These are phyloP conservation scores for Nylanderia fulva DNA, from an alignment of 1,140 invertebrate species.

Conservation along the genomic window DNA sequence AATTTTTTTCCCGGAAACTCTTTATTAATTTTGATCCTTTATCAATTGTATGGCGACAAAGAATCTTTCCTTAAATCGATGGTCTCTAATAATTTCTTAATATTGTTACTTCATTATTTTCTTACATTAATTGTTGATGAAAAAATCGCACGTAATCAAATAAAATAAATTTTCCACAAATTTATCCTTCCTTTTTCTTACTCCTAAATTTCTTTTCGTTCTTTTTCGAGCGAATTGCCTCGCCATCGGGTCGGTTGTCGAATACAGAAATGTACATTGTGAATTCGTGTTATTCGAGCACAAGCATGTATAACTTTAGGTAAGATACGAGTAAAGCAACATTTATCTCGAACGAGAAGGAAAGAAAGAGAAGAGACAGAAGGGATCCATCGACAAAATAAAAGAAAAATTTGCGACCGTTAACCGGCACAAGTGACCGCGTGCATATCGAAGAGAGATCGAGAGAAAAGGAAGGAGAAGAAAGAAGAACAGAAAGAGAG, in stretches of 20 bases:
- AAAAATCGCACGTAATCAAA: neutral
- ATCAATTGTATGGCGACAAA: neutral
- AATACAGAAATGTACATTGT: neutral
- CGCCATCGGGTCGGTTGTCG: neutral
- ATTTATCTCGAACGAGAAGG: conserved; percentile 14
- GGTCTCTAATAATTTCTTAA: neutral
- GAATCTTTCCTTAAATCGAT: neutral
- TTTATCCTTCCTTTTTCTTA: neutral
- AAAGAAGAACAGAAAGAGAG: neutral
- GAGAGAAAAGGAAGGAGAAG: too few species aligned
- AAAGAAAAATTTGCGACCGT: conserved; percentile 63
- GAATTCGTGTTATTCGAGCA: neutral
- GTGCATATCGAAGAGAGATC: neutral
- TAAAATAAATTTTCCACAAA: conserved; percentile 1
- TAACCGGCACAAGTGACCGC: conserved; percentile 53
- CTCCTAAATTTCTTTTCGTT: neutral
- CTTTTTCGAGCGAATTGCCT: neutral
- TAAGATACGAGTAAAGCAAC: neutral
- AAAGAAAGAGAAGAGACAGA: neutral
- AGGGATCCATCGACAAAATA: conserved; percentile 11
- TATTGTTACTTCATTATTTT: conserved; percentile 2
- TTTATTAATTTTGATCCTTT: neutral
- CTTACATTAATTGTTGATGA: neutral
- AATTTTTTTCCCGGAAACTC: too few species aligned
- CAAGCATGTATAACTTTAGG: conserved; percentile 2